Evolutionary conservation across 2,113 vertebrate species (phyloP).

Genomic region (Myotis lucifugus): DNA sequence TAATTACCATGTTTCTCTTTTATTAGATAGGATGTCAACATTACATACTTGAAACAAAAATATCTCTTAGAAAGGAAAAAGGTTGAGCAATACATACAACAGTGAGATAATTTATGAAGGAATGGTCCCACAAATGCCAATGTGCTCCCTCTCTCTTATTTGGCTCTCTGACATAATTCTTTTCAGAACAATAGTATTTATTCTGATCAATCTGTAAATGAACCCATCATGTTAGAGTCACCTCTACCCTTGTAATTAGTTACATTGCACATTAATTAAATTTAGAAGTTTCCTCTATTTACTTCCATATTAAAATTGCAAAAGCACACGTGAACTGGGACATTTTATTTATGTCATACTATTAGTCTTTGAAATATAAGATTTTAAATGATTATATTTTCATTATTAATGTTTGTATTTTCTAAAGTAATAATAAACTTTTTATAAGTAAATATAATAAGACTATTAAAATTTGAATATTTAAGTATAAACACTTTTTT

Average conservation of each 20-base stretch:
- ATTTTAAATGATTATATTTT: neutral
- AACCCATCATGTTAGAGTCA: neutral
- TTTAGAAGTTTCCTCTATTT: neutral
- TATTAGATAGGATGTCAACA: neutral
- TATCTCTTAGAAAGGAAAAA: neutral
- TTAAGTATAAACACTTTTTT: neutral
- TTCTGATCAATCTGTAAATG: neutral
- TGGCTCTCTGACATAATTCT: neutral
- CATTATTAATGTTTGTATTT: neutral
- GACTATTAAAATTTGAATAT: neutral
- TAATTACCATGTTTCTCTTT: no score
- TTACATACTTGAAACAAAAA: neutral
- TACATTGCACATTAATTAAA: neutral
- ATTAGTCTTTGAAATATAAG: neutral
- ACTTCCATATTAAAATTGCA: neutral
- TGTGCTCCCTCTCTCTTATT: neutral
- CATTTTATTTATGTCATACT: neutral
- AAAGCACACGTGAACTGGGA: neutral
- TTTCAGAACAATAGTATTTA: neutral
- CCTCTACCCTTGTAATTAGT: neutral
- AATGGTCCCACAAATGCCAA: neutral
- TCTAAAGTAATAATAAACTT: neutral
- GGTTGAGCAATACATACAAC: neutral
- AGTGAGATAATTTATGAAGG: neutral
- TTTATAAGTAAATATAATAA: neutral